Evolutionary conservation across 1,140 invertebrate genomes (phyloP).

Genomic region (Sminthurides bifidus): DNA sequence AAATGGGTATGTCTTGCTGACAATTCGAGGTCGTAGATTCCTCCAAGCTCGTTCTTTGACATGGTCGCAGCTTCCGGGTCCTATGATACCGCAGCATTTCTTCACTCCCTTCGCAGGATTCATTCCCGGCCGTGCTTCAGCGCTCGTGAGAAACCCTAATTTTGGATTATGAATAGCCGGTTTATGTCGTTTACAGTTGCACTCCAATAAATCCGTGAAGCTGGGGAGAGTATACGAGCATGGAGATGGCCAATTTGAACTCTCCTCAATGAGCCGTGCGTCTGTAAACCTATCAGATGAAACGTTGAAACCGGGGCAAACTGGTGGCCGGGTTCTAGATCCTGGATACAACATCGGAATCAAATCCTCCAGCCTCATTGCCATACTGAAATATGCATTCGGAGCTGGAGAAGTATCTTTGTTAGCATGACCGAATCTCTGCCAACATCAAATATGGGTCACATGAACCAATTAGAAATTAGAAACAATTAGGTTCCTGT

Average conservation of each 20-base stretch:
- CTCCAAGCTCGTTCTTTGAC: not conserved
- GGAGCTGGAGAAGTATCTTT: conserved; percentile 7
- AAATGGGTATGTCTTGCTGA: not conserved
- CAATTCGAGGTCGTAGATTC: not conserved
- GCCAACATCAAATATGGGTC: not conserved
- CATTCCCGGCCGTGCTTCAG: not conserved
- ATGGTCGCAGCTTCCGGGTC: not conserved
- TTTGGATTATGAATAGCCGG: conserved; percentile 24
- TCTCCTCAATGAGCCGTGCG: not conserved
- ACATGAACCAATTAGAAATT: too few species aligned
- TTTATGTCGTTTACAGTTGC: conserved; percentile 3
- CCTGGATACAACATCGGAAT: not conserved
- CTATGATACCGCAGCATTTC: not conserved
- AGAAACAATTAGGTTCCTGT: not conserved
- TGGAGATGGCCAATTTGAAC: conserved; percentile 7
- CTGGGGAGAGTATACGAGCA: conserved; percentile 8
- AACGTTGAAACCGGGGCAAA: conserved; percentile 6
- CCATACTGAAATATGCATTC: conserved; percentile 1
- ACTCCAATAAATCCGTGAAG: conserved; percentile 17
- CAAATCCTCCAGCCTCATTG: conserved; percentile 9
- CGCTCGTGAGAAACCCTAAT: conserved; percentile 23
- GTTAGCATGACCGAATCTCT: not conserved
- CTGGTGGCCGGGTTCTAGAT: not conserved
- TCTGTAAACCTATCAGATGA: conserved; percentile 9
- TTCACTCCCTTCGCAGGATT: not conserved